Conservation (phyloP, 1,140 invertebrate genomes). For the Solenopsis invicta region DNA sequence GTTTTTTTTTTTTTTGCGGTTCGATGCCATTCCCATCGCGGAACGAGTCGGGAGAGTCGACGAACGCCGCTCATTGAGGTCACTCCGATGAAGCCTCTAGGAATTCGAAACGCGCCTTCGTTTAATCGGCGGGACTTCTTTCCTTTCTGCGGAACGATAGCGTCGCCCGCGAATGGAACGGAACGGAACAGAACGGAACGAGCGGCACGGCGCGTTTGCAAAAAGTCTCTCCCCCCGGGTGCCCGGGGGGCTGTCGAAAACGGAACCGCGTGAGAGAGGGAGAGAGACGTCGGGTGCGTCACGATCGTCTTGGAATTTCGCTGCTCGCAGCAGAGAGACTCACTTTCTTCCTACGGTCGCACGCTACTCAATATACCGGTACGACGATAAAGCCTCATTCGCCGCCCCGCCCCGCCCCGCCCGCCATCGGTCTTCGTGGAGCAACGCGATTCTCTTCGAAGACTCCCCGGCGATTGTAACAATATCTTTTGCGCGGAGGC, state of each 20-base stretch:
- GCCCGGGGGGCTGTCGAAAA: constrained; percentile 61
- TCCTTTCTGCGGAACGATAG: constrained; percentile 29
- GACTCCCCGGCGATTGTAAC: constrained; percentile 84
- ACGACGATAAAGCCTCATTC: constrained; percentile 80
- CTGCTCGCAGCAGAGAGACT: constrained; percentile 77
- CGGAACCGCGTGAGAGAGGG: constrained; percentile 3
- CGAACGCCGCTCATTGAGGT: constrained; percentile 27
- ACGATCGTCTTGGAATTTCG: constrained; percentile 77
- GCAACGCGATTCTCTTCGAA: constrained; percentile 75
- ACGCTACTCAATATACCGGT: constrained; percentile 86
- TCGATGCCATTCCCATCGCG: not conserved
- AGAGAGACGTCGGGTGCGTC: constrained; percentile 55
- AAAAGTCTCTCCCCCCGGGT: constrained; percentile 18
- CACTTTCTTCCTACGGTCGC: constrained; percentile 80
- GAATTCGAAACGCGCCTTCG: constrained; percentile 30
- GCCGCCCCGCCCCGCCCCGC: constrained; percentile 43
- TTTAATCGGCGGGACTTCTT: constrained; percentile 50
- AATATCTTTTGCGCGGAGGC: constrained; percentile 82
- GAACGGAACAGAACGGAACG: not conserved
- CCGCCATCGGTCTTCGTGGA: constrained; percentile 62
- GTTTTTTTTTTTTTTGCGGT: not conserved
- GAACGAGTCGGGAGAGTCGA: not conserved
- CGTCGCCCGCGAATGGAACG: constrained; percentile 40
- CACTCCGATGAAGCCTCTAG: constrained; percentile 4
- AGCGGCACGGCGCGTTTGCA: not conserved